Evolutionary conservation across 1,140 invertebrate genomes (phyloP).

Genomic region (Drosophila nasuta): DNA sequence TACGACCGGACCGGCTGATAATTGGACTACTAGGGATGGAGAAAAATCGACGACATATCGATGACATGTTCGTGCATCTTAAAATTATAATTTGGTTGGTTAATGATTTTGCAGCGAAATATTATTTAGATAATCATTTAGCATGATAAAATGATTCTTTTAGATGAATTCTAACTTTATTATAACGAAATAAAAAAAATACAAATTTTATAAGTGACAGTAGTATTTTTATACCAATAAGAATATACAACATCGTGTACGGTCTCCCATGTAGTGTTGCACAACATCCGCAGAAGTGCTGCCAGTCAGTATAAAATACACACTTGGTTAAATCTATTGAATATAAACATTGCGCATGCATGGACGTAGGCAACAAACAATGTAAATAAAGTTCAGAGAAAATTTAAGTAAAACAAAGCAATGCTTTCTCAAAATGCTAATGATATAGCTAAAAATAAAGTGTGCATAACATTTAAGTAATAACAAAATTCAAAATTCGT

Average conservation of each 20-base stretch:
- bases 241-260: too few species aligned
- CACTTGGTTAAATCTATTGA: conserved; percentile 10
- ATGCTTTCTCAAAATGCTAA: not conserved
- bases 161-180: too few species aligned
- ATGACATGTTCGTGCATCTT: not conserved
- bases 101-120: too few species aligned
- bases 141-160: too few species aligned
- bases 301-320: not conserved
- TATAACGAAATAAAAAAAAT: too few species aligned
- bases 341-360: not conserved
- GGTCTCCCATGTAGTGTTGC: not conserved
- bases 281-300: not conserved
- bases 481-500: not conserved
- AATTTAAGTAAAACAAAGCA: not conserved
- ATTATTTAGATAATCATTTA: too few species aligned
- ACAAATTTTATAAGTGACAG: too few species aligned
- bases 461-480: not conserved
- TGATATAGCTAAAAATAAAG: not conserved
- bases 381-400: not conserved
- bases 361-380: conserved; percentile 11
- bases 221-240: too few species aligned
- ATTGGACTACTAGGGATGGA: not conserved
- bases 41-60: too few species aligned
- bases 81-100: too few species aligned
- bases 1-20: conserved; percentile 18